These are phyloP conservation scores for Onchidella celtica DNA, from an alignment of 2,888 invertebrate genomes.

Conservation along the genomic window DNA sequence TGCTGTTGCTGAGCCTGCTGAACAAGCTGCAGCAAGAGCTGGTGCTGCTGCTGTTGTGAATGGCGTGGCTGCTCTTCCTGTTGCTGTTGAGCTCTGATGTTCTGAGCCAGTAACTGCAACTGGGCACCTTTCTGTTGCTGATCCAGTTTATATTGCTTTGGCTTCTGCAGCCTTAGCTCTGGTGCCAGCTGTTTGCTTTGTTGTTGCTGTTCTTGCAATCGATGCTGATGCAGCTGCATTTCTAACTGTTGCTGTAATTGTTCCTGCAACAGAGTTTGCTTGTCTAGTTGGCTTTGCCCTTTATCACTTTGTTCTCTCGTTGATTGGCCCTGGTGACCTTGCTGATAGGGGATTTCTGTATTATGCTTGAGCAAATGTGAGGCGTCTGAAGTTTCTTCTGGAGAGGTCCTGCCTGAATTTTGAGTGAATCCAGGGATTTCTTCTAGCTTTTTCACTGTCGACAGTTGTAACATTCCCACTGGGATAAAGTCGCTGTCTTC, in stretches of 20 bases:
- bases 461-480: conserved; percentile 42
- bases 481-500: conserved; percentile 46
- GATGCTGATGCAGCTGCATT: neutral
- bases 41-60: neutral
- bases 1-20: conserved; percentile 44
- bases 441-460: conserved; percentile 12
- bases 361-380: neutral
- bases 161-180: conserved; percentile 2
- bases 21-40: conserved; percentile 36
- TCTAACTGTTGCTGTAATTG: neutral
- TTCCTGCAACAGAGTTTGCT: neutral
- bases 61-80: neutral
- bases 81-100: neutral
- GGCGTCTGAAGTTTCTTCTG: neutral
- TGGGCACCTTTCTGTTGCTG: neutral
- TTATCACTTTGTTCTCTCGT: neutral
- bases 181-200: neutral
- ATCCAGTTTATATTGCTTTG: neutral
- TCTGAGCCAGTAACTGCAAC: neutral
- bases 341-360: neutral
- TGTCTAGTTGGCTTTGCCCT: too few relatives aligned
- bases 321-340: neutral
- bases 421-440: neutral
- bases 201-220: neutral
- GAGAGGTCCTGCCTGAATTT: neutral